Evolutionary conservation across 2,888 invertebrate species (phyloP), one percentile per base, ranked within the genome.

Genomic region (Ophion ellenae): DNA sequence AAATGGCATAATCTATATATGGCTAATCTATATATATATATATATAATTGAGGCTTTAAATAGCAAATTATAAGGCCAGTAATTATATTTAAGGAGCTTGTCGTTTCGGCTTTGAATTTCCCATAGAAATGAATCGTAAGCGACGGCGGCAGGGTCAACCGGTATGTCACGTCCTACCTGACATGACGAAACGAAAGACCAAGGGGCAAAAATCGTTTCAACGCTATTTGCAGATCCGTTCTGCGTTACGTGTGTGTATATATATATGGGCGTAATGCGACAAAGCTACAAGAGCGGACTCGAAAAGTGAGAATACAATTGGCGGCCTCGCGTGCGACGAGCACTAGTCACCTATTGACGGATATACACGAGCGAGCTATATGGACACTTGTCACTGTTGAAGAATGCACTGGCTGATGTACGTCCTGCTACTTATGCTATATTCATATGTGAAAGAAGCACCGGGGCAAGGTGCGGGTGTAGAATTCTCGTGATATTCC

Each of bases 311-410:
- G 67, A 69, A 66, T 79, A 76, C 80, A 76, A 73, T 71, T 53
- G 80, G 73, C 71, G 76, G 71, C 47, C 78, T 84, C 80, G 84
- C 76, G 80, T 81, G 84, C 71, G 32, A 71, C 84, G 53, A 69
- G 32, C 64, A 69, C 74, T 20, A 76, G 47, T 70, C 59, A 36
- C 32, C n/a, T 20, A 53, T 70, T 53, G 70, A 45, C 53, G 7
- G 24, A 24, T 24, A 17, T 17, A n/a, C 32, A 7, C 59, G 53
- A 40, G 17, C n/a, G 17, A n/a, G 69, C 40, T 40, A 36, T 57
- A 32, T 61, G 57, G 70, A 53, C 61, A 73, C 76, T 71, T 76
- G 84, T 81, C 80, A 47, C 67, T 36, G 80, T 66, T 81, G 76
- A 84, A 71, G 71, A 84, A 84, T 81, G 80, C 76, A 81, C 59